Base-by-base conservation (phyloP, 2,888 invertebrate species). In the Agrilus mali region DNA sequence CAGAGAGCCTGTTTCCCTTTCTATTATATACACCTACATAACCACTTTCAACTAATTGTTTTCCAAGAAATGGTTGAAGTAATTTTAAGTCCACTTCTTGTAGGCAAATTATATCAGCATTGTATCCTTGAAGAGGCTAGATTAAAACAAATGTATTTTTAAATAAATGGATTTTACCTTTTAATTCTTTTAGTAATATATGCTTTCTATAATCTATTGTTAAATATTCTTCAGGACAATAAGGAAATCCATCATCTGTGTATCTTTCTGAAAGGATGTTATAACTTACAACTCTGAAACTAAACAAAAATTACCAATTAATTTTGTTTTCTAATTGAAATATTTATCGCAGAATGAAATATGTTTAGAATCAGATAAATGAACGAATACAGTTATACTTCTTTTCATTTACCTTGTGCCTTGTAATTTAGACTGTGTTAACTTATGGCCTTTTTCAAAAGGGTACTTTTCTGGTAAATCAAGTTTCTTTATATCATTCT, bases 21-120 rank as follows among this genome's bases (percentile, higher is more conserved):
- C 75, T 76, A 46, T 77, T 72, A 61, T 80, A 82, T 47, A 75
- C 54, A 14, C 87, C 80, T 37, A 69, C 60, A 46, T 77, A 76
- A 3, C 77, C 75, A 36, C 73, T 56, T 3, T 65, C 58, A 17
- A 65, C 59, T 12, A 94, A 65, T 20, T 77, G 67, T 8, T 79
- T 76, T 32, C 61, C 56, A 17, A 94, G 70, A 57, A 83, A 84
- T 48, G 72, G 60, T 7, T 75, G 66, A 64, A 81, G 93, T 39
- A 90, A 69, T 66, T 81, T 84, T 8, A 60, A 60, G 62, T 96
- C 96, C 0, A 95, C 89, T 74, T 97, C 96, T 75, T 97, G 96
- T 15, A 96, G 70, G 56, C 94, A 94, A 42, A 93, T 70, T 40
- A 96, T 69, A 64, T 96, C 96, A 16, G 82, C 80, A 68, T 94